A percentile compares a stretch with the other conserved stretches of the same genome.
These are phyloP conservation scores for Hypsibius dujardini DNA, from an alignment of 1,140 invertebrate genomes.

Conservation along the genomic window DNA sequence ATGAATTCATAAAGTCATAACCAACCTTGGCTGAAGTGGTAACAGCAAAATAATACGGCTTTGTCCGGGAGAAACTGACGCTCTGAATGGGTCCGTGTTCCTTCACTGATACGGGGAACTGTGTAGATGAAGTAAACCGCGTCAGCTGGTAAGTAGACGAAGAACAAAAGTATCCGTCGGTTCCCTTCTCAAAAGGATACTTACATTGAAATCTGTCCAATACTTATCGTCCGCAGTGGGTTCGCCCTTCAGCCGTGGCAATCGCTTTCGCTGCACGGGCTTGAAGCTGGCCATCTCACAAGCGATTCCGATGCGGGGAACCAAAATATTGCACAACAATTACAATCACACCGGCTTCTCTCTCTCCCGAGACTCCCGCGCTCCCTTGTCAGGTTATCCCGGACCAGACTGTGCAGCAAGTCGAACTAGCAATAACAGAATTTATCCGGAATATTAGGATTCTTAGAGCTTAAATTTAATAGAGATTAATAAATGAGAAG, in stretches of 20 bases:
- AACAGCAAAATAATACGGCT: conserved; percentile 71
- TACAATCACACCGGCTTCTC: too few species aligned
- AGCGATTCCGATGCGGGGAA: neutral
- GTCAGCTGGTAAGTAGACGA: conserved; percentile 18
- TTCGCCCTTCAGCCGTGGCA: conserved; percentile 25
- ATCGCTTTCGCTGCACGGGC: neutral
- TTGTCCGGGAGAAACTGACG: conserved; percentile 66
- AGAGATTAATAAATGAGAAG: too few species aligned
- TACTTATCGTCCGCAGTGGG: conserved; percentile 56
- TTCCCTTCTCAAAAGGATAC: conserved; percentile 26
- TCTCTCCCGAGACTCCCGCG: too few species aligned
- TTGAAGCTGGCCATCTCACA: neutral
- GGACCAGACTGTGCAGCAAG: too few species aligned
- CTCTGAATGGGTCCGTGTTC: conserved; percentile 78
- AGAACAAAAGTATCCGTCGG: neutral
- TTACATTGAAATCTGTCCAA: conserved; percentile 65
- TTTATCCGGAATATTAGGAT: too few species aligned
- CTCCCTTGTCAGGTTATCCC: too few species aligned
- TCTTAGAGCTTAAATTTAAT: too few species aligned
- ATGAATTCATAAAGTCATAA: neutral
- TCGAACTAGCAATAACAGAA: too few species aligned
- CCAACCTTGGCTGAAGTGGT: conserved; percentile 67
- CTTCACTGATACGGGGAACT: conserved; percentile 69
- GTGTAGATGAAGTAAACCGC: conserved; percentile 30
- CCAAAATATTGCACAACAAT: too few species aligned